These are phyloP conservation scores for Cecidostiba fungosa DNA, from an alignment of 2,888 invertebrate species.

Conservation along the genomic window DNA sequence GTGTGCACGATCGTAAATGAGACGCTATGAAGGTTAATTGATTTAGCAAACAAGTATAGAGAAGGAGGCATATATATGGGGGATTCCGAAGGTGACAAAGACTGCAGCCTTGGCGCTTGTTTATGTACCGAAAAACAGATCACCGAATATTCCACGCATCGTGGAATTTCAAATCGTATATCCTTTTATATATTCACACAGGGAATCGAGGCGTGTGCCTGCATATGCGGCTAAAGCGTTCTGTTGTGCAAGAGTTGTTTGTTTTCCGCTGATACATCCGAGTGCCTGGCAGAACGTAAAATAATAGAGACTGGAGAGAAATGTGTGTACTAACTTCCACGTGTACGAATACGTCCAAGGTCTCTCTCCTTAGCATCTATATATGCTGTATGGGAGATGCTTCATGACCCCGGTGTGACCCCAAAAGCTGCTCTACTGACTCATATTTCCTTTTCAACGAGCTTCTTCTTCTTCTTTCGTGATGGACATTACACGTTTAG, in stretches of 20 bases:
- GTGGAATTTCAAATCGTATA: neutral
- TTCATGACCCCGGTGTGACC: neutral
- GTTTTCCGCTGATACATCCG: neutral
- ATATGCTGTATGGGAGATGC: conserved; percentile 22
- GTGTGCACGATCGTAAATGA: neutral
- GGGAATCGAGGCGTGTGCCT: neutral
- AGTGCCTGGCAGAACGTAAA: neutral
- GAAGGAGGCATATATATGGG: neutral
- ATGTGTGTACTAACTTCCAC: conserved; percentile 11
- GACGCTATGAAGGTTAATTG: neutral
- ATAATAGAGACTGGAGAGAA: neutral
- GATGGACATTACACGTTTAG: neutral
- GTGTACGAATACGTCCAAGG: conserved; percentile 24
- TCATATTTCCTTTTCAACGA: neutral
- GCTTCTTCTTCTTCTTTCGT: neutral
- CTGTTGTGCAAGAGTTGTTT: neutral
- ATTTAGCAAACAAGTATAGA: neutral
- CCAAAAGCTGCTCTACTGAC: neutral
- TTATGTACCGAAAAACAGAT: neutral
- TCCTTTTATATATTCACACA: neutral
- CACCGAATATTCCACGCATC: neutral
- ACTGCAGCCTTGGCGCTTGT: neutral
- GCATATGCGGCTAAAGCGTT: neutral
- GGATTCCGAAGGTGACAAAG: conserved; percentile 9
- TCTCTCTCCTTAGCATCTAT: conserved; percentile 22